These are phyloP conservation scores for Aspiorhynchus laticeps DNA, from an alignment of 2,113 vertebrate species.

Conservation along the genomic window DNA sequence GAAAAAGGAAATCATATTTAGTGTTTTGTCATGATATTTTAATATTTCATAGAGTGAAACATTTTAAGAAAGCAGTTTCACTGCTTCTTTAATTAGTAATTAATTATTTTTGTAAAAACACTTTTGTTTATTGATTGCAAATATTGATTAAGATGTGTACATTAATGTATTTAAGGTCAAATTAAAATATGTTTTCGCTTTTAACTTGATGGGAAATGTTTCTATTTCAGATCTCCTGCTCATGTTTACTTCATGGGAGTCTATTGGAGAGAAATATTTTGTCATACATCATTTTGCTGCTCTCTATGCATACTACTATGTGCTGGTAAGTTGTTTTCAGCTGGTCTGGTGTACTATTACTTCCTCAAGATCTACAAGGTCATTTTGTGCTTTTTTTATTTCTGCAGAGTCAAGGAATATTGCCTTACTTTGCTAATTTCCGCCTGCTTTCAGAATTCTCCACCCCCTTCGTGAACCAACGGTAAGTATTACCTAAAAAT, in stretches of 20 bases:
- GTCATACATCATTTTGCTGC: slow-evolving; percentile 68
- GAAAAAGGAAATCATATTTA: neutral
- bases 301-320: slow-evolving; percentile 70
- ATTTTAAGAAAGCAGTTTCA: neutral
- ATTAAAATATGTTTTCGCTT: no score
- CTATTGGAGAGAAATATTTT: slow-evolving; percentile 68
- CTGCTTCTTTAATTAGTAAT: neutral
- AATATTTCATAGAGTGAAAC: neutral
- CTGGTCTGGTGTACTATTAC: neutral
- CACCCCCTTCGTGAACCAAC: slow-evolving; percentile 71
- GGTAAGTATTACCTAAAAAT: slow-evolving; percentile 53
- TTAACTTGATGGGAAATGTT: neutral
- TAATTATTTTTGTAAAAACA: neutral
- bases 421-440: slow-evolving; percentile 70
- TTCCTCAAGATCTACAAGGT: neutral
- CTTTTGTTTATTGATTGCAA: neutral
- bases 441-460: slow-evolving; percentile 70
- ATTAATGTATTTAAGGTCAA: neutral
- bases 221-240: slow-evolving; percentile 64
- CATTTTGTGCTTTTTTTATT: neutral
- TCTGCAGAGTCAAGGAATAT: slow-evolving; percentile 60
- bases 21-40: neutral
- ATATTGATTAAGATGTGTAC: neutral
- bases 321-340: slow-evolving; percentile 65
- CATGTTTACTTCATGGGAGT: slow-evolving; percentile 67